A percentile compares a stretch with the other conserved stretches of the same genome.
phyloP scores from a whole-genome alignment of 2,113 vertebrate genomes.

The Bombycilla garrulus region DNA sequence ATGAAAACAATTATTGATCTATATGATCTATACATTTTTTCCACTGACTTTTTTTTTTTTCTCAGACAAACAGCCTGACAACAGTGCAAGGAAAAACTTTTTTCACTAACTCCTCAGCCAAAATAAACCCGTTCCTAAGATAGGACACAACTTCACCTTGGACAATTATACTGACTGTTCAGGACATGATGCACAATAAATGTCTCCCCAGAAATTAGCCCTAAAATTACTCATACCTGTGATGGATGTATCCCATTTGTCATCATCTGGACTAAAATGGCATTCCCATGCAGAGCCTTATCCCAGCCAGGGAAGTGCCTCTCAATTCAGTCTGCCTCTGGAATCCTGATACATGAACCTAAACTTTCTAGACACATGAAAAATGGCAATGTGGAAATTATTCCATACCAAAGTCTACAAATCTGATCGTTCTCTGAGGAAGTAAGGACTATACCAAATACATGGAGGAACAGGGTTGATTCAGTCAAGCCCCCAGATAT shows the following conservation, averaged over 20 bases:
- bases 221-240: not conserved
- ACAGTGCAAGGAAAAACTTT: not conserved
- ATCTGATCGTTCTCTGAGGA: not conserved
- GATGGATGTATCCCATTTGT: not conserved
- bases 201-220: not conserved
- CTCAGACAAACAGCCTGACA: not conserved
- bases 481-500: not conserved
- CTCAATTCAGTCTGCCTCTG: not conserved
- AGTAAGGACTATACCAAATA: not conserved
- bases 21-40: not conserved
- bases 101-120: not conserved
- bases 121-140: not conserved
- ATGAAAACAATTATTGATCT: not conserved
- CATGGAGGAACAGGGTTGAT: not conserved
- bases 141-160: not conserved
- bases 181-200: not conserved
- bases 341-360: not conserved
- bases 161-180: not conserved
- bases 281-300: not conserved
- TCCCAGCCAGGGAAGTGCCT: not conserved
- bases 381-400: not conserved
- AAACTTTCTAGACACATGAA: not conserved
- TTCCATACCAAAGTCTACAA: not conserved
- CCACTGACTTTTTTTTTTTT: not conserved
- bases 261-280: not conserved